Evolutionary conservation across 2,113 vertebrate genomes (phyloP).

Genomic region (Rhinopomastus cyanomelas): DNA sequence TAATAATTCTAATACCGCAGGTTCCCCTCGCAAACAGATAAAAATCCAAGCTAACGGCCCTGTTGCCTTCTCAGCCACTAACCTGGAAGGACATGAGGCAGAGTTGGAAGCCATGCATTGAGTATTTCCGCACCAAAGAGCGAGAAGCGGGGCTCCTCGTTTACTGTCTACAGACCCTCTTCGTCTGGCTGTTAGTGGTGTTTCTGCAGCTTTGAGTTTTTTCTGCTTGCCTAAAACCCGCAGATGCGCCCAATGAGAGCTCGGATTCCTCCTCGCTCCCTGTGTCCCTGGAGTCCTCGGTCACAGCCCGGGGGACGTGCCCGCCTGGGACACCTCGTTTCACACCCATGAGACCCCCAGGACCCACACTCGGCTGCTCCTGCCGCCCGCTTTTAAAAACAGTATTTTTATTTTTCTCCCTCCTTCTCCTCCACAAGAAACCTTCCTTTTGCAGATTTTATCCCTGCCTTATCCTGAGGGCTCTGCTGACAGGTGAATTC

Average conservation of each 20-base stretch:
- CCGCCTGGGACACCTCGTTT: background rate
- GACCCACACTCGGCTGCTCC: background rate
- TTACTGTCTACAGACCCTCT: background rate
- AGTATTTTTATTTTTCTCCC: background rate
- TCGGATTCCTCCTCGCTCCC: background rate
- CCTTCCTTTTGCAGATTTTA: background rate
- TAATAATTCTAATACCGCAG: constrained; percentile 8
- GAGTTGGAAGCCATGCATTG: background rate
- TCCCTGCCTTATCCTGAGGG: background rate
- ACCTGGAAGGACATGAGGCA: background rate
- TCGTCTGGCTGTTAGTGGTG: background rate
- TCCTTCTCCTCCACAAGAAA: background rate
- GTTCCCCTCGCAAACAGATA: background rate
- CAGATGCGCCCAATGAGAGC: rapidly evolving
- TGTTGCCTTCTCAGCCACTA: background rate
- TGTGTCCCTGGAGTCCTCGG: background rate
- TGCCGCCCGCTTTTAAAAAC: background rate
- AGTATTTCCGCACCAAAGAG: background rate
- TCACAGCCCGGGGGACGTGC: background rate
- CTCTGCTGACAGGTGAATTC: constrained; percentile 8
- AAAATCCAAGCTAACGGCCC: background rate
- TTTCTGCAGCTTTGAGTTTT: background rate
- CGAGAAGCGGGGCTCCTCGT: background rate
- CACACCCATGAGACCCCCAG: background rate
- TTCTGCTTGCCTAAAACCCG: background rate